phyloP scores from a whole-genome alignment of 2,113 vertebrate genomes.

The Microcebus murinus region DNA sequence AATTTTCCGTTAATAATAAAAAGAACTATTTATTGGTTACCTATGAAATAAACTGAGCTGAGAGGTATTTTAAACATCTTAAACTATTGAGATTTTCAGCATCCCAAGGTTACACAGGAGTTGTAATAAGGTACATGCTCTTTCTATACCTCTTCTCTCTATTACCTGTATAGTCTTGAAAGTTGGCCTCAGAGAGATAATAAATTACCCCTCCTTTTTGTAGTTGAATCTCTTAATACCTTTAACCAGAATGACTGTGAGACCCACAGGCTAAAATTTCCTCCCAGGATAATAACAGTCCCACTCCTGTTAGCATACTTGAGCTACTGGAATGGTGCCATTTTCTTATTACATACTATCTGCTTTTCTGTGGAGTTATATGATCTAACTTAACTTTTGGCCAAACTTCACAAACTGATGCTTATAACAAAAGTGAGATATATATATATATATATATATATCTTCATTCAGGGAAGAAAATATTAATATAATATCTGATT shows the following conservation, averaged over 20 bases:
- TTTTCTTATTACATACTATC: background rate
- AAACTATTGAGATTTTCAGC: background rate
- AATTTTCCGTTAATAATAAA: background rate
- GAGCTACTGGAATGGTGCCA: background rate
- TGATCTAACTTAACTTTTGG: background rate
- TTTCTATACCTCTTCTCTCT: background rate
- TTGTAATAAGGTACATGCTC: background rate
- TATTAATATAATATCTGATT: background rate
- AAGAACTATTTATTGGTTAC: background rate
- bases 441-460: background rate
- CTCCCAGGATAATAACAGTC: background rate
- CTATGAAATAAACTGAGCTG: background rate
- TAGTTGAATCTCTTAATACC: background rate
- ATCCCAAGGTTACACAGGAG: background rate
- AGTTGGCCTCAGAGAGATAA: background rate
- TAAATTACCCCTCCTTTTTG: background rate
- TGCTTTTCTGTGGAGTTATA: conserved; percentile 8
- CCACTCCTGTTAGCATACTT: background rate
- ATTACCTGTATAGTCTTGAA: background rate
- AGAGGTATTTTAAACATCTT: background rate
- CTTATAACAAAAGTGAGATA: background rate
- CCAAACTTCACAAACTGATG: background rate
- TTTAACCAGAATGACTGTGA: conserved; percentile 9
- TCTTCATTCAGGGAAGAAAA: background rate
- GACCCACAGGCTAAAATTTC: conserved; percentile 1